Evolutionary conservation across 2,113 vertebrate species (phyloP), one percentile per base, ranked within the genome.

Genomic region (Pseudopodoces humilis): DNA sequence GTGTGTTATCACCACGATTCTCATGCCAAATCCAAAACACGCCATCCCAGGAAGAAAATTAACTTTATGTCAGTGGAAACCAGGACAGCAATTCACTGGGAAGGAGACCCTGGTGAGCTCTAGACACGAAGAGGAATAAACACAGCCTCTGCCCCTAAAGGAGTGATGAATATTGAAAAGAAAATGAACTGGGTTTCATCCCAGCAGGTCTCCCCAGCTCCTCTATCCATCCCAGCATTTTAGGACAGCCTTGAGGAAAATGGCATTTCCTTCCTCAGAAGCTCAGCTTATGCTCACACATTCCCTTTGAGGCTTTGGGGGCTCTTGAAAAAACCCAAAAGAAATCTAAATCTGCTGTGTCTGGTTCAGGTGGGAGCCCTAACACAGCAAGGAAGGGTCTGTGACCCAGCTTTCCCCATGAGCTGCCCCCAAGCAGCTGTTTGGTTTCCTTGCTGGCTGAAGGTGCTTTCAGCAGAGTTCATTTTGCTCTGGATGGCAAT

Each of bases 171-270:
- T 86, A 86, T 52, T 60, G 43, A 68, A 75, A 50, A 80, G 63
- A 37, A 90, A 82, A 91, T 25, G 33, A 94, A 8, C 86, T 55
- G 41, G 28, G 59, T 58, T 92, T 83, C 72, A 77, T 81, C 65
- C 84, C 90, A 92, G 87, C 64, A 86, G 64, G 39, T 67, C n/a
- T 77, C 39, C 59, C 72, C 68, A 55, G 46, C 65, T 78, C 63
- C 4, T 55, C 11, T 11, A 63, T 50, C 76, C 30, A 30, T 31
- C 35, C 28, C 43, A 85, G 78, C 39, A n/a, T 76, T 64, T 68
- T 31, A 87, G 90, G 87, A 75, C 62, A 89, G 65, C 81, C 81
- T 75, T 47, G 68, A 77, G 86, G 71, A 90, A 77, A 90, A 72
- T 0, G 0, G 8, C 0, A 0, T 63, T 91, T 83, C 76, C 67